A percentile compares a stretch with the other conserved stretches of the same genome.
phyloP scores from a whole-genome alignment of 2,113 vertebrate species.

The Urocitellus parryii region DNA sequence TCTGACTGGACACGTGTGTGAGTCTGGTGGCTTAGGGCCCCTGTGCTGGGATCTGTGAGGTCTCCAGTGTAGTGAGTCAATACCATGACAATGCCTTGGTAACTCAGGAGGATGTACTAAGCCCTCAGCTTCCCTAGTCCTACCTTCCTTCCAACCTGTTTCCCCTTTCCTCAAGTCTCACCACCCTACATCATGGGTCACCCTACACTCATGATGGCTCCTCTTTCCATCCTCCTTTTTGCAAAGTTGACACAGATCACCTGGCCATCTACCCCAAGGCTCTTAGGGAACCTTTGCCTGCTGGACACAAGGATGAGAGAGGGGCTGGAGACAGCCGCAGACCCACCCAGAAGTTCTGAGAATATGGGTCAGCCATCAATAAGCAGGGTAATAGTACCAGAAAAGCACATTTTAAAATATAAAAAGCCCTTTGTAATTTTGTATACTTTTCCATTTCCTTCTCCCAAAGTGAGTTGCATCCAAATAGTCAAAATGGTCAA shows the following conservation, averaged over 20 bases:
- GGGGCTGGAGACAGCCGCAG: neutral
- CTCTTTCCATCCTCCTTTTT: neutral
- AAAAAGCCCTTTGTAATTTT: slow-evolving; percentile 1
- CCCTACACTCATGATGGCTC: neutral
- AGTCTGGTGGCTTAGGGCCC: neutral
- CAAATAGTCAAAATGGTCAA: neutral
- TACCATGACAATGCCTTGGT: neutral
- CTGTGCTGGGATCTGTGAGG: neutral
- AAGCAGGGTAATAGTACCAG: neutral
- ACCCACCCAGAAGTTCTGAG: neutral
- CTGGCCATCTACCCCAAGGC: neutral
- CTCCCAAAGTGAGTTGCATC: neutral
- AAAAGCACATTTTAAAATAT: slow-evolving; percentile 19
- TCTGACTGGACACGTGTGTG: neutral
- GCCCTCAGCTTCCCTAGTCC: neutral
- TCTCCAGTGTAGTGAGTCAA: neutral
- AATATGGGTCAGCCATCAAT: neutral
- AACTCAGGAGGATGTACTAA: neutral
- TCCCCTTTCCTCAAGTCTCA: neutral
- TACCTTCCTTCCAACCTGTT: neutral
- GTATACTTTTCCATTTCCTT: neutral
- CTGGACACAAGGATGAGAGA: neutral
- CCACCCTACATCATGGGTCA: neutral
- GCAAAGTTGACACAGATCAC: neutral
- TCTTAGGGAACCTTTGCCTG: neutral